These are phyloP conservation scores for Cathartes aura DNA, from an alignment of 2,113 vertebrate species.

Conservation along the genomic window DNA sequence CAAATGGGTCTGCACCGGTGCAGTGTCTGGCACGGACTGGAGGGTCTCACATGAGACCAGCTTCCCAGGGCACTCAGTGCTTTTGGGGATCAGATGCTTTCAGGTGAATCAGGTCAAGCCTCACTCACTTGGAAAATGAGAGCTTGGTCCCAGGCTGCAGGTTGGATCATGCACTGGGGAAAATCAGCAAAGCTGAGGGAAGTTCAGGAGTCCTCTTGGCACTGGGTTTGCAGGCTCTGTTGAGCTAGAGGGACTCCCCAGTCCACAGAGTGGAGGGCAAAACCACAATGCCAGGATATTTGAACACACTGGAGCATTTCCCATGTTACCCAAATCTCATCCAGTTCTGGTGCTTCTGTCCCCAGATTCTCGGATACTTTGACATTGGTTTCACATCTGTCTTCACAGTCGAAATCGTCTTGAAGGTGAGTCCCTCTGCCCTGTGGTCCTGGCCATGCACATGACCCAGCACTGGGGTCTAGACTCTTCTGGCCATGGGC, in stretches of 20 bases:
- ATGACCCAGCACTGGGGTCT: background rate
- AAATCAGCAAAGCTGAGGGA: background rate
- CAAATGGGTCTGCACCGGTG: background rate
- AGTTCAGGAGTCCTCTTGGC: background rate
- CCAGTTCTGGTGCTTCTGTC: background rate
- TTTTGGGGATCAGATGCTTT: background rate
- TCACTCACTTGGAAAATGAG: background rate
- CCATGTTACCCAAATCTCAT: background rate
- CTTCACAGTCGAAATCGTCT: conserved; percentile 95
- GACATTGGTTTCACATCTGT: conserved; percentile 94
- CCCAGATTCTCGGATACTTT: conserved; percentile 91
- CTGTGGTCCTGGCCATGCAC: accelerated
- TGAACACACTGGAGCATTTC: background rate
- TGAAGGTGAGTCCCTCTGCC: conserved; percentile 84
- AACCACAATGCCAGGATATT: background rate
- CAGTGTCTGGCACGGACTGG: background rate
- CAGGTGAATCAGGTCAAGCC: background rate
- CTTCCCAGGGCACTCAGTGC: background rate
- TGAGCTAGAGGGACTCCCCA: background rate
- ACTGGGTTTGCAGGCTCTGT: background rate
- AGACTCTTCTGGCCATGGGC: background rate
- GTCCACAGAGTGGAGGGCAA: background rate
- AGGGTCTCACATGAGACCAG: background rate
- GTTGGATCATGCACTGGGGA: background rate
- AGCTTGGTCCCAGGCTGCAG: background rate